Percentiles rank a stretch among this genome's conserved stretches.
Evolutionary conservation across 2,797 vertebrate species (phyloP).

Genomic region (Melanotaenia parkinsoni): DNA sequence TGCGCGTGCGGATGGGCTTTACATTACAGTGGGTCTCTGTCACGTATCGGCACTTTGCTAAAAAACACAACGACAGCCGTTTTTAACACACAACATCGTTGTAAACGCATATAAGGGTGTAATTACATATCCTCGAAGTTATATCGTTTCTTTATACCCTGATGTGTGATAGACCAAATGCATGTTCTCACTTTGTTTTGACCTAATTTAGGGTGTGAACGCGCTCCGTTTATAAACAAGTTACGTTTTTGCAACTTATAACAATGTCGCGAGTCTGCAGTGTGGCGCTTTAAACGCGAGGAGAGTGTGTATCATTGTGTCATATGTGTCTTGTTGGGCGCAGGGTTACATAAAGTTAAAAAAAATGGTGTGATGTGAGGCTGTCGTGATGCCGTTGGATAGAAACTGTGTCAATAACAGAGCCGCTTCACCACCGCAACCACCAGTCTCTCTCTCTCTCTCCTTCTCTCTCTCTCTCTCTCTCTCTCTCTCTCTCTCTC

Average conservation of each 20-base stretch:
- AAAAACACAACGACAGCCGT: background rate
- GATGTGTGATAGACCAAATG: background rate
- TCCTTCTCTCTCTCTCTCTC: too few species aligned
- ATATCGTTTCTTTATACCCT: background rate
- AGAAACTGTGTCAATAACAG: conserved; percentile 56
- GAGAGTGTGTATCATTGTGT: background rate
- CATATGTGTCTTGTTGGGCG: background rate
- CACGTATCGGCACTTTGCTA: background rate
- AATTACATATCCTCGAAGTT: background rate
- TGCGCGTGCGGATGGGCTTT: conserved; percentile 33
- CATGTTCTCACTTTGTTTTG: background rate
- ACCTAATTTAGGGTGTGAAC: background rate
- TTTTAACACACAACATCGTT: background rate
- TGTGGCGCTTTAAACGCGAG: background rate
- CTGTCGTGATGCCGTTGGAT: conserved; percentile 8
- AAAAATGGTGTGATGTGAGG: conserved; percentile 4
- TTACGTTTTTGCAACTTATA: background rate
- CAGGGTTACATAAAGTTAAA: conserved; percentile 5
- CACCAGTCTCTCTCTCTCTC: background rate
- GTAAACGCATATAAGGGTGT: background rate
- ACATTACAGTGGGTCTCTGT: background rate
- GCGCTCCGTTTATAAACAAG: background rate
- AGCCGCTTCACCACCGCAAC: conserved; percentile 5
- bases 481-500: too few species aligned
- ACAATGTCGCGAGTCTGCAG: background rate